Evolutionary conservation across 2,797 vertebrate species (phyloP).

Genomic region (Pachyuromys duprasi): DNA sequence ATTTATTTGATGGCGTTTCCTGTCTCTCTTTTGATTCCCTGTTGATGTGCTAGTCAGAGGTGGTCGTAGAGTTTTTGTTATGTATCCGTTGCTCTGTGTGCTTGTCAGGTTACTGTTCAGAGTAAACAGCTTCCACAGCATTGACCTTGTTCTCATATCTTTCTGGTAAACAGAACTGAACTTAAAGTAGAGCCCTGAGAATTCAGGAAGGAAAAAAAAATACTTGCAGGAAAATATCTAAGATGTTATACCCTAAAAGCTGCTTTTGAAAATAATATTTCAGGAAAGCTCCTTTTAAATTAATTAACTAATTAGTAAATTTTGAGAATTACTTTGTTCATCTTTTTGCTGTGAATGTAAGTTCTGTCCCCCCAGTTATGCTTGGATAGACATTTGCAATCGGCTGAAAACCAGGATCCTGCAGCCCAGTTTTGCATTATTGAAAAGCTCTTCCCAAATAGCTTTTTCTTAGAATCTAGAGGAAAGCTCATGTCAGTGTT

Average conservation of each 20-base stretch:
- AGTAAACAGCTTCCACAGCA: constrained; percentile 64
- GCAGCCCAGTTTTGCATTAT: constrained; percentile 72
- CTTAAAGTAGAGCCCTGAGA: constrained; percentile 14
- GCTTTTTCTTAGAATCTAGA: constrained; percentile 69
- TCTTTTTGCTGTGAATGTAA: constrained; percentile 66
- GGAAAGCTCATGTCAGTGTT: constrained; percentile 66
- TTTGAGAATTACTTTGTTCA: constrained; percentile 56
- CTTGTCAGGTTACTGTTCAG: not conserved
- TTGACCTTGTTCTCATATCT: constrained; percentile 56
- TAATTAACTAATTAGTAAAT: not conserved
- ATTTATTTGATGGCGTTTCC: constrained; percentile 45
- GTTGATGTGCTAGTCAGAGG: not conserved
- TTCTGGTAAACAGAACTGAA: constrained; percentile 73
- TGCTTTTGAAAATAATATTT: constrained; percentile 65
- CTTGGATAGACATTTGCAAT: constrained; percentile 61
- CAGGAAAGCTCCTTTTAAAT: constrained; percentile 60
- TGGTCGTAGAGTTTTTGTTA: constrained; percentile 2
- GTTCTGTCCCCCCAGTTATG: not conserved
- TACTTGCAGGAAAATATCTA: constrained; percentile 66
- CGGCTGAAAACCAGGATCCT: constrained; percentile 48
- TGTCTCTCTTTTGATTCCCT: not conserved
- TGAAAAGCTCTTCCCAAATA: constrained; percentile 68
- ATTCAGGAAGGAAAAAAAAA: constrained; percentile 57
- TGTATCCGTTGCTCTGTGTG: constrained; percentile 30
- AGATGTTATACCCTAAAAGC: constrained; percentile 72